These are phyloP conservation scores for Cremastinae sp. DNA, from an alignment of 2,888 invertebrate genomes.

Conservation along the genomic window DNA sequence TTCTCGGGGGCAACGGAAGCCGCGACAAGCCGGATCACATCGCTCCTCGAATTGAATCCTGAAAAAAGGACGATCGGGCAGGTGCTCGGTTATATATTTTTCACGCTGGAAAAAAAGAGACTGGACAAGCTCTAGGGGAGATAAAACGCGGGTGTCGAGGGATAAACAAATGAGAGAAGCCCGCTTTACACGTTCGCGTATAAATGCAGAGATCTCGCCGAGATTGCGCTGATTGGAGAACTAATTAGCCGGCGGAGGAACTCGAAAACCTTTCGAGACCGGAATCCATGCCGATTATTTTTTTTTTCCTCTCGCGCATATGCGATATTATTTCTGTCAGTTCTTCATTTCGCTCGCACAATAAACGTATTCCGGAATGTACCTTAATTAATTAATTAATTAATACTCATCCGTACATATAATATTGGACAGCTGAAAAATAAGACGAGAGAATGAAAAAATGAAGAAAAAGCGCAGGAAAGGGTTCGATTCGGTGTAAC, in stretches of 20 bases:
- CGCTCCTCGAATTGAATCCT: constrained; percentile 25
- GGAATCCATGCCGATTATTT: neutral
- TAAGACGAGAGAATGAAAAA: constrained; percentile 3
- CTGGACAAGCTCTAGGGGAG: constrained; percentile 69
- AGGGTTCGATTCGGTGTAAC: neutral
- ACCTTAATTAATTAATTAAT: constrained; percentile 41
- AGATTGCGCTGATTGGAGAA: constrained; percentile 17
- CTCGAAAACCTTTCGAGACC: constrained; percentile 9
- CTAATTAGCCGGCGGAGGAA: constrained; percentile 52
- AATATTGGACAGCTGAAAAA: constrained; percentile 20
- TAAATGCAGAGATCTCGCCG: neutral
- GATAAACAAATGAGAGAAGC: constrained; percentile 13
- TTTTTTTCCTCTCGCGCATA: constrained; percentile 36
- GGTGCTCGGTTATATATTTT: constrained; percentile 36
- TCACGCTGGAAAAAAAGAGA: constrained; percentile 72
- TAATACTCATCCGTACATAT: too few species aligned
- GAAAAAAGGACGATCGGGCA: constrained; percentile 7
- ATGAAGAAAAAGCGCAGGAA: constrained; percentile 14
- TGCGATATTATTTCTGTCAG: constrained; percentile 39
- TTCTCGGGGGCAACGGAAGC: constrained; percentile 25
- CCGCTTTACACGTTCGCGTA: neutral
- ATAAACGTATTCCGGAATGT: neutral
- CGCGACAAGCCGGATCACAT: constrained; percentile 17
- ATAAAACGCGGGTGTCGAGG: constrained; percentile 65
- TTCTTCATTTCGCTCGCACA: neutral